These are phyloP conservation scores for Brachypterus glaber DNA, from an alignment of 2,888 invertebrate species.

Conservation along the genomic window DNA sequence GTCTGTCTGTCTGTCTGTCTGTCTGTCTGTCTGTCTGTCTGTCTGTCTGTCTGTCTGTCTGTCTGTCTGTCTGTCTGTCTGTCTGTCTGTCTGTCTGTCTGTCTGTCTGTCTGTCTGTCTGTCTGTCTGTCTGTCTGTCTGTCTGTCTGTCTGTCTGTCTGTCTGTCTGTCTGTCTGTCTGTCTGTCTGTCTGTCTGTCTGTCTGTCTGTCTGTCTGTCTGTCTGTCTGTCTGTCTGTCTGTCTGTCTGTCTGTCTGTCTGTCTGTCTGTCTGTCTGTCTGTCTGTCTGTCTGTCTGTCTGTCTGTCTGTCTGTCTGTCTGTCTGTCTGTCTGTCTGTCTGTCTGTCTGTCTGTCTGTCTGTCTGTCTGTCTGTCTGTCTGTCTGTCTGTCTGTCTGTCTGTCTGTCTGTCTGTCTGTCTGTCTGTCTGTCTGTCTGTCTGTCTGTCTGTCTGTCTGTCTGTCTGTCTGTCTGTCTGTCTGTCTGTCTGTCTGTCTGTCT, in stretches of 20 bases:
- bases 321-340: conserved; percentile 1
- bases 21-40: conserved; percentile 1
- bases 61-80: conserved; percentile 1
- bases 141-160: conserved; percentile 1
- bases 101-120: conserved; percentile 1
- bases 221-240: conserved; percentile 1
- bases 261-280: conserved; percentile 1
- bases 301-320: conserved; percentile 1
- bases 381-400: conserved; percentile 1
- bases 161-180: conserved; percentile 1
- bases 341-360: conserved; percentile 1
- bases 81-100: conserved; percentile 1
- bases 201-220: conserved; percentile 1
- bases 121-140: conserved; percentile 1
- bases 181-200: conserved; percentile 1
- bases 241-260: conserved; percentile 1
- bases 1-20: conserved; percentile 1
- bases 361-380: conserved; percentile 1
- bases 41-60: conserved; percentile 1
- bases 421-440: conserved; percentile 1
- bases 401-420: conserved; percentile 1
- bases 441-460: conserved; percentile 1
- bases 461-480: conserved; percentile 1
- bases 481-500: conserved; percentile 1
- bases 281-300: conserved; percentile 1